Conservation (phyloP, 2,888 invertebrate genomes). For the Carcina quercana region DNA sequence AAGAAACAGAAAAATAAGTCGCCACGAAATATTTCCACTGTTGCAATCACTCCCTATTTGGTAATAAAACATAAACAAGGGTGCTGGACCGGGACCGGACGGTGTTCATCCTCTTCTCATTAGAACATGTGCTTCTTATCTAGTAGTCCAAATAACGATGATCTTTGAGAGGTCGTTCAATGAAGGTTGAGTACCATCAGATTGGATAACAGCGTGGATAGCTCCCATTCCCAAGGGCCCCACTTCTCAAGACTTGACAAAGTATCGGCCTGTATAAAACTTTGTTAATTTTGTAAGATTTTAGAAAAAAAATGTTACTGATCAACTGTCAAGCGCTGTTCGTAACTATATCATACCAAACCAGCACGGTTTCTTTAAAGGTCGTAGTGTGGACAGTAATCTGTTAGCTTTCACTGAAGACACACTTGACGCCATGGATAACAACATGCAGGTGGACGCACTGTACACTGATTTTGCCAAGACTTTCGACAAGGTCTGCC, state of each 20-base stretch:
- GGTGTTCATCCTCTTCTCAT: background rate
- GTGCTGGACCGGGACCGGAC: background rate
- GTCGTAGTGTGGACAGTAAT: slow-evolving; percentile 11
- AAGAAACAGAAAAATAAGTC: too few species aligned
- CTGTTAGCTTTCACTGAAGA: slow-evolving; percentile 8
- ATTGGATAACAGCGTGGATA: slow-evolving; percentile 12
- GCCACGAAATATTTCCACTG: too few species aligned
- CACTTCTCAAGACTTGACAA: slow-evolving; percentile 3
- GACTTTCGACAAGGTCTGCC: slow-evolving; percentile 6
- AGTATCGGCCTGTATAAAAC: slow-evolving; percentile 16
- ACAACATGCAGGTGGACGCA: slow-evolving; percentile 3
- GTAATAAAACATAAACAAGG: background rate
- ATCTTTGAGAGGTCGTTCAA: background rate
- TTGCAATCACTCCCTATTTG: too few species aligned
- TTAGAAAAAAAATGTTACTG: slow-evolving; percentile 15
- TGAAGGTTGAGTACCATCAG: background rate
- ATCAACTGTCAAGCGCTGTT: slow-evolving; percentile 5
- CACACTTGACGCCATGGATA: slow-evolving; percentile 8
- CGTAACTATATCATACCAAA: slow-evolving; percentile 5
- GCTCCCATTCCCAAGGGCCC: slow-evolving; percentile 15
- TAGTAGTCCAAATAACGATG: background rate
- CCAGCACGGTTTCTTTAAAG: slow-evolving; percentile 12
- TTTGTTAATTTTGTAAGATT: slow-evolving; percentile 13
- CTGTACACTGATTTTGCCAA: slow-evolving; percentile 1
- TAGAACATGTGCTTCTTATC: background rate